Conservation (phyloP, 2,113 vertebrate species). For the Mus spicilegus region DNA sequence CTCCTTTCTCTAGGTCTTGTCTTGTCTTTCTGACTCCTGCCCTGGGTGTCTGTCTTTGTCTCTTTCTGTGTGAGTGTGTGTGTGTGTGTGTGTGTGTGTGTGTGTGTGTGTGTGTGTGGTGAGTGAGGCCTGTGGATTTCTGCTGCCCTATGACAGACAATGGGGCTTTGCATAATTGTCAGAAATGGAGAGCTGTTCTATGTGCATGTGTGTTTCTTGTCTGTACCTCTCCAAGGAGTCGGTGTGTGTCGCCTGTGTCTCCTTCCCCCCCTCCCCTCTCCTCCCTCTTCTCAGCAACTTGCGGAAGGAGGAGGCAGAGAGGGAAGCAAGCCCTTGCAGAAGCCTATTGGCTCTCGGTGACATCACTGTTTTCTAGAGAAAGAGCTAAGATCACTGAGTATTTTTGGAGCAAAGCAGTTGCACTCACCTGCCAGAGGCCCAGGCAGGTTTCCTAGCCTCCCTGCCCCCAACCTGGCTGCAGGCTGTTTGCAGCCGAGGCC, state of each 20-base stretch:
- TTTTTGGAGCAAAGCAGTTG: constrained; percentile 88
- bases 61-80: not conserved
- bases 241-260: constrained; percentile 33
- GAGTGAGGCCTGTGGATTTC: not conserved
- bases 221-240: constrained; percentile 18
- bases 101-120: no score
- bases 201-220: not conserved
- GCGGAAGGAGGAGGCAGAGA: constrained; percentile 70
- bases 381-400: constrained; percentile 88
- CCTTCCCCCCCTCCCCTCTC: not conserved
- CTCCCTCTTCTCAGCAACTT: constrained; percentile 62
- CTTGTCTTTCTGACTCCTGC: no score
- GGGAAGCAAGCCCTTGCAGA: constrained; percentile 75
- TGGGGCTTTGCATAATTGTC: not conserved
- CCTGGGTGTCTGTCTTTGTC: not conserved
- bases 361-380: constrained; percentile 90
- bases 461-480: constrained; percentile 44
- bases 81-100: not conserved
- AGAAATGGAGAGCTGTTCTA: not conserved
- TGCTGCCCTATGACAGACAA: not conserved
- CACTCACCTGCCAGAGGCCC: constrained; percentile 83
- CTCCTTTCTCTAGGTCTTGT: not conserved
- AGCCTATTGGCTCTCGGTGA: constrained; percentile 89
- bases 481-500: constrained; percentile 17
- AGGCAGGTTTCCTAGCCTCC: constrained; percentile 72